Conservation (phyloP, 1,140 invertebrate genomes). For the Trichomalopsis sarcophagae region DNA sequence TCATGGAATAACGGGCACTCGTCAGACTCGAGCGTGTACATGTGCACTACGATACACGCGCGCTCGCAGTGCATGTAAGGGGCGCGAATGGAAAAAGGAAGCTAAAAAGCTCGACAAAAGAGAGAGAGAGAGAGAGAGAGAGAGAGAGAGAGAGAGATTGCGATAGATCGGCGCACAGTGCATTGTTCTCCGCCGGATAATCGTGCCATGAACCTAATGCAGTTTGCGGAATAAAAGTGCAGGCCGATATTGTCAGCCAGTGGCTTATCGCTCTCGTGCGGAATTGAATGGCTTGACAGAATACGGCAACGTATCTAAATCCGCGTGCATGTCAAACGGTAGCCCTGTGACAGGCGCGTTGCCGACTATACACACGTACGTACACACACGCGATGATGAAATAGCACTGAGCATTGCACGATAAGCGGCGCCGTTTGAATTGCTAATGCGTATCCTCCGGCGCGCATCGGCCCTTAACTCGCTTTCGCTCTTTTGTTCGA, state of each 20-base stretch:
- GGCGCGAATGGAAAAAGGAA: background rate
- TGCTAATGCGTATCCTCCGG: constrained; percentile 21
- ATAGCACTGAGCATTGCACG: constrained; percentile 30
- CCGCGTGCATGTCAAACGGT: constrained; percentile 25
- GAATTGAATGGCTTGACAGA: background rate
- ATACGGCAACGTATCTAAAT: constrained; percentile 28
- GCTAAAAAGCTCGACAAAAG: constrained; percentile 22
- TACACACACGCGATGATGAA: constrained; percentile 19
- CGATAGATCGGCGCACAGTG: background rate
- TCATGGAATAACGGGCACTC: background rate
- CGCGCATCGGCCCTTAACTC: background rate
- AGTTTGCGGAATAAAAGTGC: constrained; percentile 40
- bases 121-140: background rate
- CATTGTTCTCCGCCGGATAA: constrained; percentile 4
- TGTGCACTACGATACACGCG: too few species aligned
- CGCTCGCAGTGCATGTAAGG: background rate
- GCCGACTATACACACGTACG: background rate
- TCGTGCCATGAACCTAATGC: background rate
- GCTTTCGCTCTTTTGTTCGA: background rate
- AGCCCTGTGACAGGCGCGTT: constrained; percentile 25
- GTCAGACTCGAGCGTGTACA: background rate
- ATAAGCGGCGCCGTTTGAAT: constrained; percentile 40
- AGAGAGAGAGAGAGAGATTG: background rate
- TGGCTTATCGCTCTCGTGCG: constrained; percentile 15
- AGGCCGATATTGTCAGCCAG: constrained; percentile 7